phyloP scores from a whole-genome alignment of 2,113 vertebrate genomes.

The Chiloscyllium plagiosum region DNA sequence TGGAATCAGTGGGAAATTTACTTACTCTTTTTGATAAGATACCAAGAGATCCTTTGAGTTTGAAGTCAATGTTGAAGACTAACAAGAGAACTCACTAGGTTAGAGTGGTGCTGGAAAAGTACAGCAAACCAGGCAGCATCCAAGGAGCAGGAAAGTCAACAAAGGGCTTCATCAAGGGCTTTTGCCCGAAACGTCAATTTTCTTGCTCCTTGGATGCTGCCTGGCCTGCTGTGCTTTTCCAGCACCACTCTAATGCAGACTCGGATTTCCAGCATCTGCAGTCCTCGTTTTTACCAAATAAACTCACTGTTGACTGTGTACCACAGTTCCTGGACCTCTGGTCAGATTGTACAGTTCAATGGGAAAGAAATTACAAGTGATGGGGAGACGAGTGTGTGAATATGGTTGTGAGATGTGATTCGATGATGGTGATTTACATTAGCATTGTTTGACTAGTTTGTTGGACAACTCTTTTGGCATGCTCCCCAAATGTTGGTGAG shows the following conservation, averaged over 20 bases:
- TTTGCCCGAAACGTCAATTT: too few species aligned
- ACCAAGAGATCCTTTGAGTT: neutral
- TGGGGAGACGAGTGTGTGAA: neutral
- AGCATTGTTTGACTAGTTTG: neutral
- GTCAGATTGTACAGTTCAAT: neutral
- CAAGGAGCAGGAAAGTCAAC: too few species aligned
- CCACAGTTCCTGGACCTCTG: neutral
- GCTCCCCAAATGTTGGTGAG: neutral
- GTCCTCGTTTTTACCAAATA: neutral
- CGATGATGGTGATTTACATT: neutral
- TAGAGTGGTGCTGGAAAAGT: too few species aligned
- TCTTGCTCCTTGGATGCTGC: too few species aligned
- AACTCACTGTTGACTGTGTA: neutral
- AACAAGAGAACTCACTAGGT: neutral
- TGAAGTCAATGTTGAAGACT: neutral
- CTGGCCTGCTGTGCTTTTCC: too few species aligned
- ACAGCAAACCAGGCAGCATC: too few species aligned
- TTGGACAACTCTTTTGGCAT: neutral
- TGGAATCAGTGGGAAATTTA: neutral
- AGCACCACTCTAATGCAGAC: too few species aligned
- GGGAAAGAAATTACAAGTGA: neutral
- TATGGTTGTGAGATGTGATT: neutral
- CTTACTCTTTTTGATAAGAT: neutral
- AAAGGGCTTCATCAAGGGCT: too few species aligned
- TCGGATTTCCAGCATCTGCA: too few species aligned